phyloP scores from a whole-genome alignment of 2,888 invertebrate genomes.

The Timema cristinae region DNA sequence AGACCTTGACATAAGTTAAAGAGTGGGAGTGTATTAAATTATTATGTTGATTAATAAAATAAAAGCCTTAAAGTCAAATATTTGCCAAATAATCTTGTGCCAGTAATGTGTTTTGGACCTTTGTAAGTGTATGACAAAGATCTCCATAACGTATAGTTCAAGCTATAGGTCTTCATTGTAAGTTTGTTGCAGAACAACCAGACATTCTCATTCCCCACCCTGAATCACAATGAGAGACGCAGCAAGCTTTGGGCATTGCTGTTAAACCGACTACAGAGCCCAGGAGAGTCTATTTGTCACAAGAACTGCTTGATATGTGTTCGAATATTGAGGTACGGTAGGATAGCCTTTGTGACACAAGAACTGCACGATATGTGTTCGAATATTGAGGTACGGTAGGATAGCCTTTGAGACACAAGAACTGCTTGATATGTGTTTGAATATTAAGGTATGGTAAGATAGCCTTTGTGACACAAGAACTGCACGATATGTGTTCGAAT shows the following conservation, averaged over 20 bases:
- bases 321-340: conserved; percentile 60
- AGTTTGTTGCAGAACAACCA: conserved; percentile 51
- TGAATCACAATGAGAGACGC: conserved; percentile 53
- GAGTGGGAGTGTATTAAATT: background rate
- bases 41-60: too few relatives aligned
- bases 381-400: background rate
- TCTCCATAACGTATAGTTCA: background rate
- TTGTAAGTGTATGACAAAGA: too few relatives aligned
- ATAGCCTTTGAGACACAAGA: too few relatives aligned
- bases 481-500: too few relatives aligned
- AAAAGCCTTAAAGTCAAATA: too few relatives aligned
- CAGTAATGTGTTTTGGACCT: background rate
- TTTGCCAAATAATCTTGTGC: background rate
- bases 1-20: background rate
- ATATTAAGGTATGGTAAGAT: background rate
- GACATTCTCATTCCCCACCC: conserved; percentile 57
- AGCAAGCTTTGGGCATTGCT: conserved; percentile 58
- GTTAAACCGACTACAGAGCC: conserved; percentile 54
- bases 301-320: conserved; percentile 56
- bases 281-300: conserved; percentile 48
- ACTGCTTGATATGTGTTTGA: background rate
- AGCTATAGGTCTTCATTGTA: conserved; percentile 19
- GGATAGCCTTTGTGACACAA: background rate
- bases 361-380: background rate
- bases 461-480: too few relatives aligned